Percentiles rank a stretch among this genome's conserved stretches.
Evolutionary conservation across 2,797 vertebrate species (phyloP).

Genomic region (Rallus crepitans): DNA sequence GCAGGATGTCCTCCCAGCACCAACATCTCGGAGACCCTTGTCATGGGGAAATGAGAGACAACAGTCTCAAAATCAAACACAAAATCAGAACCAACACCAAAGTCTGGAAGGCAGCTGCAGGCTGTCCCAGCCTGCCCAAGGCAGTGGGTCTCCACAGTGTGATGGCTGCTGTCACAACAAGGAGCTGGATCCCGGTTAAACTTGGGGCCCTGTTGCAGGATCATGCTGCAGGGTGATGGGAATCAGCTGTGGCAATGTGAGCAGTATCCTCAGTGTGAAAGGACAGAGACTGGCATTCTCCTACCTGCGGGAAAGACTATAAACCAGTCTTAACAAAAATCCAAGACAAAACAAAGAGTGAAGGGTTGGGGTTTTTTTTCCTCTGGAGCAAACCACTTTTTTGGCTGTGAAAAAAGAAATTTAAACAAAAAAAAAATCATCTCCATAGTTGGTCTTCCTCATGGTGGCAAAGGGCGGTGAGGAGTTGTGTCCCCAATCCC

Average conservation of each 20-base stretch:
- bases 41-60: neutral
- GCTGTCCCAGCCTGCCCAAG: neutral
- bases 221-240: neutral
- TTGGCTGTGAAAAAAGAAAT: neutral
- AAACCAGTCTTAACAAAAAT: conserved; percentile 15
- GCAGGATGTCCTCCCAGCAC: conserved; percentile 21
- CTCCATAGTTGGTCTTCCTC: conserved; percentile 8
- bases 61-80: conserved; percentile 11
- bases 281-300: neutral
- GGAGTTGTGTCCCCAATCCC: conserved; percentile 24
- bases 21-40: conserved; percentile 38
- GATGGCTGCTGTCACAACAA: conserved; percentile 10
- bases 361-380: neutral
- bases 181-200: neutral
- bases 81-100: neutral
- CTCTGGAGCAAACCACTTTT: conserved; percentile 52
- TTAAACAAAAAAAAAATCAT: neutral
- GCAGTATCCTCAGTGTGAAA: neutral
- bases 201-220: neutral
- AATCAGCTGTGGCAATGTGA: neutral
- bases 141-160: neutral
- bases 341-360: neutral
- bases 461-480: neutral
- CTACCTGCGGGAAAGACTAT: neutral
- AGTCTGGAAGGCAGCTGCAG: neutral